phyloP scores from a whole-genome alignment of 2,113 vertebrate species.

The Turdus rufiventris region DNA sequence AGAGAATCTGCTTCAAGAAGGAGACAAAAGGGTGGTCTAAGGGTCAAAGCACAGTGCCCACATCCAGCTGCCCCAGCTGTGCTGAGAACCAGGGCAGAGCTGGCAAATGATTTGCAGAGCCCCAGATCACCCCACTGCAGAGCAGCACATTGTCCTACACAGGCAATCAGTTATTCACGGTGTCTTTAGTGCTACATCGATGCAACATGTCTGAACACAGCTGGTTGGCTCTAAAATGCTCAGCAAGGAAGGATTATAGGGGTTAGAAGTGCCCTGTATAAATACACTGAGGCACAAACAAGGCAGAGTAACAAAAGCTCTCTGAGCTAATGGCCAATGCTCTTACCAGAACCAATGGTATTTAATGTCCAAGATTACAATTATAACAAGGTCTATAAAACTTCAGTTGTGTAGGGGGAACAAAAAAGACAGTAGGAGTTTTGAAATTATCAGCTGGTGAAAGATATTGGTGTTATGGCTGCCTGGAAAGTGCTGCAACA shows the following conservation, averaged over 20 bases:
- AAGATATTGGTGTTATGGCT: neutral
- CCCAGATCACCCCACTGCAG: neutral
- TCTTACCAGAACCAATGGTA: neutral
- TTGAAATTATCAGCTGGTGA: neutral
- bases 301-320: neutral
- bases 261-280: neutral
- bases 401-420: neutral
- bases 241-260: neutral
- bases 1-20: neutral
- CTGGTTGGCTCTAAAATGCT: neutral
- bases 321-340: neutral
- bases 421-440: neutral
- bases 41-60: neutral
- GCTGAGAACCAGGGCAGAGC: neutral
- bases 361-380: neutral
- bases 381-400: neutral
- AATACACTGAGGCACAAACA: neutral
- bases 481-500: neutral
- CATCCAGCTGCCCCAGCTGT: neutral
- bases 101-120: neutral
- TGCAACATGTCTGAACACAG: neutral
- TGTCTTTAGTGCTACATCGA: neutral
- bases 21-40: neutral
- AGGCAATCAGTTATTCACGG: neutral
- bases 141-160: neutral